Evolutionary conservation across 2,797 vertebrate species (phyloP).

Genomic region (Chlorospingus semifuscus): DNA sequence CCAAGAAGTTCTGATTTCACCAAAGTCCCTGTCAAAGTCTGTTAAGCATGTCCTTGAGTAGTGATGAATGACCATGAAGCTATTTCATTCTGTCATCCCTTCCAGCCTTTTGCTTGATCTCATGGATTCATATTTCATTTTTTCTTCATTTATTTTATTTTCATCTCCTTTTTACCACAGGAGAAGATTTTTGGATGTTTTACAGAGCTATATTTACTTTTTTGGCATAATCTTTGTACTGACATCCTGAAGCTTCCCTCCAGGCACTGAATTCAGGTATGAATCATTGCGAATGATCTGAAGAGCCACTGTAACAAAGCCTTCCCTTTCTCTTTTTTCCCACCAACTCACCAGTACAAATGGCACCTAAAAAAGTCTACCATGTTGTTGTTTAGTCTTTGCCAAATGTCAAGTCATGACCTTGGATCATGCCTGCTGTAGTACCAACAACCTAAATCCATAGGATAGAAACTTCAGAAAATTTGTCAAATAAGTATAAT

Average conservation of each 20-base stretch:
- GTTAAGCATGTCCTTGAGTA: background rate
- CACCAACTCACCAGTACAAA: background rate
- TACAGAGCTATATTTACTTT: background rate
- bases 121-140: background rate
- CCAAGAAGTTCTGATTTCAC: background rate
- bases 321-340: background rate
- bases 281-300: background rate
- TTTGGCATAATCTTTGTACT: background rate
- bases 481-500: background rate
- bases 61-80: background rate
- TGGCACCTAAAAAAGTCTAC: background rate
- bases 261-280: background rate
- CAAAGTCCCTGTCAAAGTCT: background rate
- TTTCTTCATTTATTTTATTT: background rate
- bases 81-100: background rate
- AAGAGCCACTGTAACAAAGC: background rate
- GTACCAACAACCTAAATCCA: background rate
- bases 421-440: fast-evolving
- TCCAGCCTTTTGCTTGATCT: background rate
- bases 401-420: background rate
- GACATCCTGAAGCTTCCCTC: background rate
- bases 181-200: background rate
- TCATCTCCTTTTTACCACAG: background rate
- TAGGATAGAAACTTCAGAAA: background rate
- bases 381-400: background rate